Base-by-base conservation (phyloP, 2,113 vertebrate species). In the Phalacrocorax aristotelis region DNA sequence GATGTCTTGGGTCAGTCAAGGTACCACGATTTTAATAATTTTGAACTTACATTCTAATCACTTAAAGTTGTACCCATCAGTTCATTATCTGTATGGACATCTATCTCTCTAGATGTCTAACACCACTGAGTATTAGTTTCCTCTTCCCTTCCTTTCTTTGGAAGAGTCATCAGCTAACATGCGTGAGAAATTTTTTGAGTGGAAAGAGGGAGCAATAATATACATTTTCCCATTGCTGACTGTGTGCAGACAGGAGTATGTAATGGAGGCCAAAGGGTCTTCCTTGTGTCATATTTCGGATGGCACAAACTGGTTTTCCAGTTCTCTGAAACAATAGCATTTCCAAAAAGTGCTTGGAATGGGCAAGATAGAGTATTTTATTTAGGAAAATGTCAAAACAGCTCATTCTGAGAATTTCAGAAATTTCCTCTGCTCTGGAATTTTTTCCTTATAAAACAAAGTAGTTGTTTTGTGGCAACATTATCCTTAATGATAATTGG, bases 111-210 rank as follows among this genome's bases (percentile, higher is more conserved):
- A 61, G 12, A 29, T 40, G 10, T 61, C 29, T 79, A 29, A 64
- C 11, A 64, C 6, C 27, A 74, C 3, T 0, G 0, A 17, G 5
- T 40, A 3, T 72, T 51, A 60, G 3, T 69, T 95, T 83, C 23
- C n/a, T 78, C 21, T 81, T 76, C 15, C 8, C 80, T 89, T 8
- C 16, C 11, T 76, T 83, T 36, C 30, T 83, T 57, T 42, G 60
- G 44, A 83, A 88, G 42, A 26, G 25, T 81, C 13, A 38, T 5
- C 2, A 23, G 15, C 18, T 87, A 22, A 81, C 10, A 10, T 30
- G 9, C 29, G 14, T 51, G 10, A 83, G 66, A 82, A 78, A 82
- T 48, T 48, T 70, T 55, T 29, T 38, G 49, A 48, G 40, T 44
- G 16, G 70, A 55, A 79, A 51, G 44, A 68, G 13, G 13, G 34